Base-by-base conservation (phyloP, 2,797 vertebrate species). In the Microhierax caerulescens region DNA sequence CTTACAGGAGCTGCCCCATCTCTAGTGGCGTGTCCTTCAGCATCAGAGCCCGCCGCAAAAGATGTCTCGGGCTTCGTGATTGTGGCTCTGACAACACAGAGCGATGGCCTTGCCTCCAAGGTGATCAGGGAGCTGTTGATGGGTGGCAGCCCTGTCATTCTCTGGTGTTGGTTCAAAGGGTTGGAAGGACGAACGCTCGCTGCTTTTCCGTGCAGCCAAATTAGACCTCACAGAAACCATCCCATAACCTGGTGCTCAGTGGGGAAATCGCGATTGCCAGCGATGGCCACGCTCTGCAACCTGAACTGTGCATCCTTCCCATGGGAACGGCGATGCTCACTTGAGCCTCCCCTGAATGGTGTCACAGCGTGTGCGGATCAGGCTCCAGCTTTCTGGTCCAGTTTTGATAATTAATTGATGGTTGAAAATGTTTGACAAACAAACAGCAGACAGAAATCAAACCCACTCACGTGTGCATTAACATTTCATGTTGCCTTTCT, bases 401-500 rank as follows among this genome's bases (percentile, higher is more conserved):
- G 54, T 77, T 94, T 84, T 94, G 95, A 90, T 95, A 93, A 96
- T 95, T 90, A 96, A 95, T 95, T 94, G 94, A 90, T 93, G 32
- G 69, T 30, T 10, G 3, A 64, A 91, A 94, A 75, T 36, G 63
- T 92, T 88, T 87, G 93, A 79, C 95, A 90, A 93, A 95, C 76
- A 80, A 87, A 72, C 36, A 60, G 69, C 88, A 10, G 72, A 61
- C 22, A 76, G 68, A 64, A 90, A 94, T 94, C 93, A 95, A 92
- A 74, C 69, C 85, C 2, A 1, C 94, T 93, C 93, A 91, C 87
- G 45, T 93, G 95, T 0, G 2, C 90, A 89, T 94, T 93, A 95
- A 93, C 92, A 83, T 94, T 93, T 94, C 90, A 94, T 90, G 77
- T 23, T 7, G 67, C 81, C 68, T 87, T 82, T 76, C 90, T 37